These are phyloP conservation scores for Diachasma alloeum DNA, from an alignment of 1,140 invertebrate species.

Conservation along the genomic window DNA sequence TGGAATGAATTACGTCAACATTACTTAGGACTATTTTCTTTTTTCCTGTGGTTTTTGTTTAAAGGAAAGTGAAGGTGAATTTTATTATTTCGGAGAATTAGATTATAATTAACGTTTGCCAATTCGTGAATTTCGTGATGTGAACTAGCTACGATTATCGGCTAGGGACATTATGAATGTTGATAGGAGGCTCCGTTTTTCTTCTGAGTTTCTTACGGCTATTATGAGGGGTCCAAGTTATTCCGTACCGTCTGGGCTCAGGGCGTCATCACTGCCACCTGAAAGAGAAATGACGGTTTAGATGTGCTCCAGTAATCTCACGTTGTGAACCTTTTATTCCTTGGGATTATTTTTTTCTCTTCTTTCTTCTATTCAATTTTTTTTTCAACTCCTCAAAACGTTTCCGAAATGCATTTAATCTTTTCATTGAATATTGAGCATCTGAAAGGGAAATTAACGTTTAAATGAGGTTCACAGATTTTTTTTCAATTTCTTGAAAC, in stretches of 20 bases:
- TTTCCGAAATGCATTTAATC: no score
- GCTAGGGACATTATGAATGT: not conserved
- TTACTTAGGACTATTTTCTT: conserved; percentile 2
- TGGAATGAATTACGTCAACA: not conserved
- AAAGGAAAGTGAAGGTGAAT: not conserved
- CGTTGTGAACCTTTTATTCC: no score
- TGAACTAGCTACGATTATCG: not conserved
- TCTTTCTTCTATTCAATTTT: no score
- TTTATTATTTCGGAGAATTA: not conserved
- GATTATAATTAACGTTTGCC: not conserved
- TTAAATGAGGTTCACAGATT: no score
- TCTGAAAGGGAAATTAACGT: no score
- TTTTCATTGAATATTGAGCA: no score
- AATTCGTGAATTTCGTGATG: conserved; percentile 2
- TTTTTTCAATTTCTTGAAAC: no score
- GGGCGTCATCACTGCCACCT: conserved; percentile 5
- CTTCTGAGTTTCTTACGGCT: conserved; percentile 5
- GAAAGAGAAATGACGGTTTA: conserved; percentile 32
- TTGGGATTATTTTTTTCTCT: no score
- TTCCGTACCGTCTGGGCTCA: not conserved
- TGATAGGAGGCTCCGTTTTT: not conserved
- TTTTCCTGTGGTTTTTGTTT: not conserved
- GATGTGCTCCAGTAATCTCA: conserved; percentile 16
- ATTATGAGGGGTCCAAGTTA: not conserved
- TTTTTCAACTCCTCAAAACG: no score